Conservation (phyloP, 2,797 vertebrate genomes). For the Lophotriccus pileatus region DNA sequence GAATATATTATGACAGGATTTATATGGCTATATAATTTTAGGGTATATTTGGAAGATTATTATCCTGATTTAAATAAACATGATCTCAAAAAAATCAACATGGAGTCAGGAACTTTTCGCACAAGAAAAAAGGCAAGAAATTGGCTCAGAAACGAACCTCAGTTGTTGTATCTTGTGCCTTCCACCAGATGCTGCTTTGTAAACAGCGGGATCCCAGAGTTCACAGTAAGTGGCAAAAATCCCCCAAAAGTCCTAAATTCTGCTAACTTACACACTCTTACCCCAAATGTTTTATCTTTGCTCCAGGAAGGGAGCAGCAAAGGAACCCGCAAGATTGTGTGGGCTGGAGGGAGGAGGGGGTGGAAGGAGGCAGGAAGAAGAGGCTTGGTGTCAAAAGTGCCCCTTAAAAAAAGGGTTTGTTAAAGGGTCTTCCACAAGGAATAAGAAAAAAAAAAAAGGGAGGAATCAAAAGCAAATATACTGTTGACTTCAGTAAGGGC, state of each 20-base stretch:
- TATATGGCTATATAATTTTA: conserved; percentile 64
- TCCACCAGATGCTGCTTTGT: not conserved
- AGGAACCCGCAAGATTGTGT: not conserved
- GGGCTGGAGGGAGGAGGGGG: not conserved
- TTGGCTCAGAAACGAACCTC: not conserved
- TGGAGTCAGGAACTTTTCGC: not conserved
- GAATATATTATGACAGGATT: conserved; percentile 64
- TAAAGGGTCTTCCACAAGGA: not conserved
- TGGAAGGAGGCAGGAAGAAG: not conserved
- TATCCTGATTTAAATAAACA: conserved; percentile 67
- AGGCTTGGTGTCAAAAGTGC: not conserved
- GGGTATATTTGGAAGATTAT: conserved; percentile 63
- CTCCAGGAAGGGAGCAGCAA: not conserved
- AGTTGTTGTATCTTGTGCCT: not conserved
- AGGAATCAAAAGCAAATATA: not conserved
- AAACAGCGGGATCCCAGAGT: not conserved
- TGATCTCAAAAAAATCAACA: conserved; percentile 54
- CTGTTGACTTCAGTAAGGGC: not conserved
- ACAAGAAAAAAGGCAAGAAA: not conserved
- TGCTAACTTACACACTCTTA: not conserved
- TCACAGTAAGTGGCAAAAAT: not conserved
- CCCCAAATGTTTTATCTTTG: not conserved
- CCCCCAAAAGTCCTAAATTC: not conserved
- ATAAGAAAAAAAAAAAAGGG: not conserved
- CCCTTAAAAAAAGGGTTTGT: not conserved